phyloP scores from a whole-genome alignment of 2,113 vertebrate genomes.

The Gallinago media region DNA sequence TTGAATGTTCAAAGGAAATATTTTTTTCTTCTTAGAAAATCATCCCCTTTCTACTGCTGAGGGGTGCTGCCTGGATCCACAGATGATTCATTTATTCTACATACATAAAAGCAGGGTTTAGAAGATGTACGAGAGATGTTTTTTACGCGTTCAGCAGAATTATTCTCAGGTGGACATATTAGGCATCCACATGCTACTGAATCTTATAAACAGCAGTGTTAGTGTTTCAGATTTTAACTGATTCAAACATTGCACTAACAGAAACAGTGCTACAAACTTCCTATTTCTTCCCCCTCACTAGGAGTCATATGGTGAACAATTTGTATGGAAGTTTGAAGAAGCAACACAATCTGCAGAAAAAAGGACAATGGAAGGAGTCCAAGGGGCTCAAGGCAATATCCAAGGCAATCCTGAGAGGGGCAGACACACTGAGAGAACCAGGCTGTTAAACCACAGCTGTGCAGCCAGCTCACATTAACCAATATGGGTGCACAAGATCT shows the following conservation, averaged over 20 bases:
- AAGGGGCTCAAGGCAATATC: fast-evolving
- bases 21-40: conserved; percentile 5
- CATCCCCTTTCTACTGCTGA: not conserved
- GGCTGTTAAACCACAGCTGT: not conserved
- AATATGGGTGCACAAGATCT: fast-evolving
- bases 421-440: not conserved
- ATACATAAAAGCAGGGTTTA: not conserved
- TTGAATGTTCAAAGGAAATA: conserved; percentile 21
- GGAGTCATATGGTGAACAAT: too few species aligned
- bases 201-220: not conserved
- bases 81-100: not conserved
- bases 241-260: not conserved
- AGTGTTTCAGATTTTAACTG: not conserved
- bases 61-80: not conserved
- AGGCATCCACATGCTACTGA: not conserved
- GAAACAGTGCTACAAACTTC: not conserved
- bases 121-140: not conserved
- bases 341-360: too few species aligned
- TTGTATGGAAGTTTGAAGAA: too few species aligned
- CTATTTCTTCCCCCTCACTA: not conserved
- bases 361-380: too few species aligned
- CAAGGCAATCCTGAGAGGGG: not conserved
- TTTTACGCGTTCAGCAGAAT: not conserved
- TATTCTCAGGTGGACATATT: not conserved
- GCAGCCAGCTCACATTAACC: not conserved